Conservation (phyloP, 1,140 invertebrate species). For the Caenorhabditis tropicalis region DNA sequence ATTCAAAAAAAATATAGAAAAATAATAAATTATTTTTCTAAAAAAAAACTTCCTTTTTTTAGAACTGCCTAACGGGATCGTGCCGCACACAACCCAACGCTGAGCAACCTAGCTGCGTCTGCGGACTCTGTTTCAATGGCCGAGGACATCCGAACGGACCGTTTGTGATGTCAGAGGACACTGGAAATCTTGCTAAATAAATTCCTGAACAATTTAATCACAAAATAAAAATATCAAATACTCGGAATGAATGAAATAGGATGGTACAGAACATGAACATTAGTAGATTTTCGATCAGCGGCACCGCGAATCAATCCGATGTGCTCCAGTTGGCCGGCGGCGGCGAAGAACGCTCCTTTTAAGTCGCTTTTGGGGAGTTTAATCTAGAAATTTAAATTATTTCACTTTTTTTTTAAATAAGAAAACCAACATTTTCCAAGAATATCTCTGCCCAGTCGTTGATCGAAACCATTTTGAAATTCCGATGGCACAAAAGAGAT, state of each 20-base stretch:
- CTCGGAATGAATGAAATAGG: neutral
- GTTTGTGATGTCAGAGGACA: neutral
- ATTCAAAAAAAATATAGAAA: no score
- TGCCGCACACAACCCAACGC: neutral
- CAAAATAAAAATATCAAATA: conserved; percentile 24
- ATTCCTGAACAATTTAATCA: no score
- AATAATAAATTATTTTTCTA: no score
- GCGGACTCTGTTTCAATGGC: neutral
- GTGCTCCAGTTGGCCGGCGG: conserved; percentile 7
- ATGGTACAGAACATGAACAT: conserved; percentile 6
- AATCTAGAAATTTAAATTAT: neutral
- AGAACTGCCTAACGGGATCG: neutral
- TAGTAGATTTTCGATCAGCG: neutral
- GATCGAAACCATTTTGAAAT: neutral
- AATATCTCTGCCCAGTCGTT: neutral
- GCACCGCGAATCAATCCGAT: conserved; percentile 7
- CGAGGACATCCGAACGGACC: neutral
- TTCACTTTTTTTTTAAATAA: neutral
- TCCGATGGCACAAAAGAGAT: neutral
- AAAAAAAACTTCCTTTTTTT: no score
- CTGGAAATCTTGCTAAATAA: neutral
- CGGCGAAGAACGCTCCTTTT: conserved; percentile 5
- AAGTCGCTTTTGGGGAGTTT: neutral
- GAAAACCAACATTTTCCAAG: neutral
- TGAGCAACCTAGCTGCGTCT: neutral